A percentile compares a stretch with the other conserved stretches of the same genome.
phyloP scores from a whole-genome alignment of 2,797 vertebrate species.

The Acipenser ruthenus region DNA sequence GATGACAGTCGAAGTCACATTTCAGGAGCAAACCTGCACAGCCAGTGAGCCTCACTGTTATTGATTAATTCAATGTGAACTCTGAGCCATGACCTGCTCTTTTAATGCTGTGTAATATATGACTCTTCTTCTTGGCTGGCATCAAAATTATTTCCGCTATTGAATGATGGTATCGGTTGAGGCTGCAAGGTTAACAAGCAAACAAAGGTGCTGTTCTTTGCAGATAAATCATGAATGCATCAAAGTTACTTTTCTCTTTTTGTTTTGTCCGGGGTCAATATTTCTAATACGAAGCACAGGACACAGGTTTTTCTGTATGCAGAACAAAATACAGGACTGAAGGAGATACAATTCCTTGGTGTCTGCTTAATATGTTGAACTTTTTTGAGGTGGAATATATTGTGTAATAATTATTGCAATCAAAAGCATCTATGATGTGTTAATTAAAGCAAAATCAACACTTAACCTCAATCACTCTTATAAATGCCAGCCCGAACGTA shows the following conservation, averaged over 20 bases:
- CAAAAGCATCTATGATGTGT: no score
- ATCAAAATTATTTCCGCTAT: neutral
- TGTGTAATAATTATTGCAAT: no score
- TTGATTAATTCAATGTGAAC: neutral
- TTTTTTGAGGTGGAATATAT: no score
- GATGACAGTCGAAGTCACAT: neutral
- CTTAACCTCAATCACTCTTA: no score
- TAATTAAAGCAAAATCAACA: no score
- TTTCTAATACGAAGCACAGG: neutral
- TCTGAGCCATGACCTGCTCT: neutral
- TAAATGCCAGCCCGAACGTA: no score
- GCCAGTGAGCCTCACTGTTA: neutral
- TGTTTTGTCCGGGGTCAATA: neutral
- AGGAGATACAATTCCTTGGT: no score
- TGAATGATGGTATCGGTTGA: neutral
- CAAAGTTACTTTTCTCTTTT: neutral
- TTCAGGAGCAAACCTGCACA: neutral
- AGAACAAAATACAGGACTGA: neutral
- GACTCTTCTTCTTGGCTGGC: neutral
- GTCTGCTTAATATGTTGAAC: no score
- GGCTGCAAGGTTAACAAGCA: neutral
- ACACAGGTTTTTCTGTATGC: neutral
- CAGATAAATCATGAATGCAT: neutral
- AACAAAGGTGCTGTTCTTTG: neutral
- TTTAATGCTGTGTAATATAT: neutral